phyloP scores from a whole-genome alignment of 2,888 invertebrate genomes.

The Lasioglossum lativentre region DNA sequence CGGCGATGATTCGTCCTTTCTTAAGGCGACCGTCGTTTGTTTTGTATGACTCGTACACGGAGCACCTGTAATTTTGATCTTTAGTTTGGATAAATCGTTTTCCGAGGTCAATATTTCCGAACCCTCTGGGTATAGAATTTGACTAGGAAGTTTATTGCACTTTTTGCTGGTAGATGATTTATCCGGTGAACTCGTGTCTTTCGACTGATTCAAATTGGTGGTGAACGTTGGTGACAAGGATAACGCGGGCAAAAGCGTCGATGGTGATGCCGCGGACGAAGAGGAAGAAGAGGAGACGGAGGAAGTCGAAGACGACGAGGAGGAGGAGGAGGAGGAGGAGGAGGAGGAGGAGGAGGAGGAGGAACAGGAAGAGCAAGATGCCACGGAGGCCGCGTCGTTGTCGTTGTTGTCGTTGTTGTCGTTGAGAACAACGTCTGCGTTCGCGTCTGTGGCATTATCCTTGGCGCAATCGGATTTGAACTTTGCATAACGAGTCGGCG shows the following conservation, averaged over 20 bases:
- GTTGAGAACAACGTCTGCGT: neutral
- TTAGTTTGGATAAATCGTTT: neutral
- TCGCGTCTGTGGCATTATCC: neutral
- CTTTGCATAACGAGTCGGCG: slow-evolving; percentile 22
- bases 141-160: slow-evolving; percentile 45
- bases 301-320: slow-evolving; percentile 56
- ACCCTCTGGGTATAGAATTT: slow-evolving; percentile 28
- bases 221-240: slow-evolving; percentile 62
- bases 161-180: slow-evolving; percentile 50
- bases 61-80: neutral
- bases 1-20: slow-evolving; percentile 74
- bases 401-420: slow-evolving; percentile 56
- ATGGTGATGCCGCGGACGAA: slow-evolving; percentile 70
- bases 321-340: slow-evolving; percentile 70
- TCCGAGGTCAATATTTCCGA: neutral
- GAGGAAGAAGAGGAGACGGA: slow-evolving; percentile 68
- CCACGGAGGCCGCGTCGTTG: slow-evolving; percentile 67
- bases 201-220: slow-evolving; percentile 61
- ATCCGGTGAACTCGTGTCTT: slow-evolving; percentile 57
- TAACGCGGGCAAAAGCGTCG: slow-evolving; percentile 26
- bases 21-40: neutral
- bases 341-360: slow-evolving; percentile 72
- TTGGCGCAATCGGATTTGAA: slow-evolving; percentile 8
- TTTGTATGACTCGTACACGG: neutral
- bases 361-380: slow-evolving; percentile 72